Evolutionary conservation across 2,797 vertebrate species (phyloP), one percentile per base, ranked within the genome.

Genomic region (Oophaga sylvatica): DNA sequence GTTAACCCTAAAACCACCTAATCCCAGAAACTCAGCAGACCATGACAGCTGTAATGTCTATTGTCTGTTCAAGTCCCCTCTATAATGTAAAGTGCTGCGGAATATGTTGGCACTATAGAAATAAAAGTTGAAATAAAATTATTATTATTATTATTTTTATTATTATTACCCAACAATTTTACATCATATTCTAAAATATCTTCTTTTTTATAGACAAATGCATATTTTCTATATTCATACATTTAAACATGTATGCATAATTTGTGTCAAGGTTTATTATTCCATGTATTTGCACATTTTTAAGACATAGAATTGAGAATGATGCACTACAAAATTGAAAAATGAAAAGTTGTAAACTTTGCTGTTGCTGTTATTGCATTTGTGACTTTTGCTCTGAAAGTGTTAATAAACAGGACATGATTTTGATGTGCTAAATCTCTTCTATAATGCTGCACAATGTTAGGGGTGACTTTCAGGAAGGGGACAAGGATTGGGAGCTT

Each of bases 391-490:
- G 1, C 41, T 35, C 16, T 62, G 16, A 80, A 71, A 60, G 53
- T 41, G 57, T 79, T 80, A 80, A 71, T 67, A 84, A 79, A 48
- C 53, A 60, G 73, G 60, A 65, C 65, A 83, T 57, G 56, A 80
- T 29, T n/a, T 35, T 53, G 11, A 26, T 41, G 29, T 60, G 29
- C 73, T 65, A 10, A 56, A 35, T 59, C 17, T 62, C 31, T 80
- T 67, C 41, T 62, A 53, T 60, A 41, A 79, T 57, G 73, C 7
- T 31, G 19, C 11, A 31, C 63, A 87, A 79, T 79, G 31, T 65
- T 80, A 35, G n/a, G 65, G 81, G 76, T 88, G 82, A 88, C 87
- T 84, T 88, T 88, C 76, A 80, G 82, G 80, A 60, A 60, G 7
- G 63, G n/a, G 9, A n/a, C 19, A n/a, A 60, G 29, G 71, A 62